A percentile compares a stretch with the other conserved stretches of the same genome.
Evolutionary conservation across 1,140 invertebrate species (phyloP).

Genomic region (Tetramorium simillimum): DNA sequence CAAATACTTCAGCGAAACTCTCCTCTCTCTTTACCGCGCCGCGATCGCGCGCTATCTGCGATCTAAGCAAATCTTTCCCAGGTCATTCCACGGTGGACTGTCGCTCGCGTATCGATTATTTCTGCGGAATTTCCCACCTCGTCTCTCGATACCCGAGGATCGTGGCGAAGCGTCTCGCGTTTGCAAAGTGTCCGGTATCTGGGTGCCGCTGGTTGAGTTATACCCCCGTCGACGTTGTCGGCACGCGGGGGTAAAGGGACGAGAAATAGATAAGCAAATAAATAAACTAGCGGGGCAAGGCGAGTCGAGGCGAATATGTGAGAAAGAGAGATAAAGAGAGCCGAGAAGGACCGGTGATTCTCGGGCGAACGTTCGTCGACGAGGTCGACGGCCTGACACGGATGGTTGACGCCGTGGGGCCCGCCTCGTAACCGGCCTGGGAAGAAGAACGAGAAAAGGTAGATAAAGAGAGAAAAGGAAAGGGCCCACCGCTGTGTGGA

Average conservation of each 20-base stretch:
- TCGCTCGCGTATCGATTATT: constrained; percentile 70
- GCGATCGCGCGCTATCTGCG: constrained; percentile 58
- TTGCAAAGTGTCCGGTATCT: constrained; percentile 54
- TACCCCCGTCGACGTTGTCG: not conserved
- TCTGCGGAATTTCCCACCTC: constrained; percentile 38
- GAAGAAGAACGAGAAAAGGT: constrained; percentile 72
- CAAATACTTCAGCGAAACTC: constrained; percentile 20
- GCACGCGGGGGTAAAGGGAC: constrained; percentile 5
- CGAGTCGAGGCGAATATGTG: constrained; percentile 63
- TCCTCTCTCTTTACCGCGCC: not conserved
- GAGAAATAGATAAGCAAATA: constrained; percentile 81
- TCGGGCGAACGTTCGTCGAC: constrained; percentile 78
- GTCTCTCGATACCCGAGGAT: constrained; percentile 59
- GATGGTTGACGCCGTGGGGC: constrained; percentile 82
- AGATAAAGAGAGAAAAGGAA: constrained; percentile 68
- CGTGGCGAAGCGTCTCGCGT: constrained; percentile 49
- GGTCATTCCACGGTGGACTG: constrained; percentile 64
- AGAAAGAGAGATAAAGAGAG: constrained; percentile 10
- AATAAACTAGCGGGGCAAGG: constrained; percentile 78
- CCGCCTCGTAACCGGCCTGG: constrained; percentile 76
- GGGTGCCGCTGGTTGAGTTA: constrained; percentile 45
- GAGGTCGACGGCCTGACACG: constrained; percentile 83
- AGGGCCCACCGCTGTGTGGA: constrained; percentile 58
- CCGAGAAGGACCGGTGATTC: constrained; percentile 74
- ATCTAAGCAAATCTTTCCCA: constrained; percentile 69